Evolutionary conservation across 2,888 invertebrate species (phyloP), one percentile per base, ranked within the genome.

Genomic region (Chironomus riparius): DNA sequence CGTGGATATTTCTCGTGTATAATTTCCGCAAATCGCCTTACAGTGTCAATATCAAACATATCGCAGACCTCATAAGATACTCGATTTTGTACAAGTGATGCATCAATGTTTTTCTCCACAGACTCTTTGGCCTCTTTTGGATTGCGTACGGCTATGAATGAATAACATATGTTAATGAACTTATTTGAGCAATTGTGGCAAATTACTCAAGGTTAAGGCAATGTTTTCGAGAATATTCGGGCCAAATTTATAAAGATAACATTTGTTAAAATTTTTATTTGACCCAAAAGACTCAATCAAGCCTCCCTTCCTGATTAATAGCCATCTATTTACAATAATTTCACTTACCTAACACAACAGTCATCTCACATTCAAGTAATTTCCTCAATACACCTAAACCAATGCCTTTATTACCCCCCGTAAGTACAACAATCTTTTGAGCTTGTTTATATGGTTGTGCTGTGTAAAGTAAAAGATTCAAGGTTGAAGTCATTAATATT

Each of bases 351-450:
- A 91, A 87, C 77, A 92, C 85, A 69, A 95, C 92, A 79, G 88
- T 88, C 87, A 92, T 90, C 80, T 92, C 91, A 80, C 91, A 91
- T 81, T 90, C 87, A 71, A 94, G 83, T 74, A 95, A 85, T 83
- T 91, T 91, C 82, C 89, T 89, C 28, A 93, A 89, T 21, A 94
- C 89, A 84, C 90, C 89, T 22, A 88, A 84, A 10, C 95, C 95
- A 79, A 95, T 94, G 56, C 95, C 95, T 79, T 93, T 87, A 76
- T 93, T 91, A 2, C 95, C 95, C 68, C 95, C 95, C 10, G 95
- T 95, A 77, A 95, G 88, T 74, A 95, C 88, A 77, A 92, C 94
- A 76, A 92, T 85, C 84, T 89, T 88, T 75, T 88, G 90, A 56
- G 86, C 86, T 81, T 89, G 88, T 76, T 87, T 87, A 79, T 88